Conservation (phyloP, 1,140 invertebrate species). For the Mya arenaria region DNA sequence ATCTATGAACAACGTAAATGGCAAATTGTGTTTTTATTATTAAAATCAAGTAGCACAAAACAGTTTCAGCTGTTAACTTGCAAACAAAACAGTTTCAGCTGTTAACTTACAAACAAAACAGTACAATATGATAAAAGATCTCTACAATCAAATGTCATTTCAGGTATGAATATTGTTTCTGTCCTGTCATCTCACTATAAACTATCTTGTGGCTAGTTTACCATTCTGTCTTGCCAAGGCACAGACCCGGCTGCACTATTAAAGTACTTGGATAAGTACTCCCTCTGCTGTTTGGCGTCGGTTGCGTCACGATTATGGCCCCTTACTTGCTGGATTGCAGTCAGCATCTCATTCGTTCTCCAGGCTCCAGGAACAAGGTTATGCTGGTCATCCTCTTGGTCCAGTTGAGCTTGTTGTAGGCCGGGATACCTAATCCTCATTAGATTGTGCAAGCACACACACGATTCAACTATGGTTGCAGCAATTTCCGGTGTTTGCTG, state of each 20-base stretch:
- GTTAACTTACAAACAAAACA: no score
- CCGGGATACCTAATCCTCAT: conserved; percentile 14
- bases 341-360: not conserved
- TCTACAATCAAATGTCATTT: no score
- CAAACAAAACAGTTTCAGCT: no score
- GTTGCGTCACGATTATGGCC: not conserved
- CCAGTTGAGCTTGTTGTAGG: not conserved
- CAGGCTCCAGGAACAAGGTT: conserved; percentile 16
- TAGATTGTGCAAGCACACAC: conserved; percentile 45
- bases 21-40: no score
- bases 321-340: not conserved
- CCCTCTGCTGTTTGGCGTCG: not conserved
- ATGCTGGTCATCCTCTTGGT: conserved; percentile 23
- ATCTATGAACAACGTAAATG: no score
- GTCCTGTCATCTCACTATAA: no score
- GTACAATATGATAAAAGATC: no score
- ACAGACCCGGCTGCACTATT: not conserved
- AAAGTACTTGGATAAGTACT: not conserved
- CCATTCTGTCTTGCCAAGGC: not conserved
- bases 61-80: no score
- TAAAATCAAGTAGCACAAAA: no score
- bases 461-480: conserved; percentile 14
- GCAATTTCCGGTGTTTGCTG: conserved; percentile 3
- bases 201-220: no score
- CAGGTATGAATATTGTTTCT: no score